Percentiles rank a stretch among this genome's conserved stretches.
Evolutionary conservation across 2,113 vertebrate genomes (phyloP).

Genomic region (Lamprotornis superbus): DNA sequence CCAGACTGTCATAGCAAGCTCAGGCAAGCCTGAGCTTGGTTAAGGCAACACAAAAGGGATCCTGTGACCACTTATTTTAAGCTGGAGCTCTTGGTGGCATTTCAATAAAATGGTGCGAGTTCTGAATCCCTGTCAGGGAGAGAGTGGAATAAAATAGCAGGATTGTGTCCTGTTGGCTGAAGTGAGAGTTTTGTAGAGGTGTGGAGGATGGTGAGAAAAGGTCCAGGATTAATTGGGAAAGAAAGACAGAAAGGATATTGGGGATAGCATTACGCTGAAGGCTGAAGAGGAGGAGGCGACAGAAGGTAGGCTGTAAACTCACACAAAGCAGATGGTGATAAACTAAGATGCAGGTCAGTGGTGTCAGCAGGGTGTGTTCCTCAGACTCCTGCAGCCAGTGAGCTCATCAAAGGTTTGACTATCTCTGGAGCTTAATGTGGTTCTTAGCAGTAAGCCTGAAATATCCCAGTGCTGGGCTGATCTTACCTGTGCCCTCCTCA

Average conservation of each 20-base stretch:
- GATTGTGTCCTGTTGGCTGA: neutral
- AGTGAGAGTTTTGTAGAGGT: neutral
- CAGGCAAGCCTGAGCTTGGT: neutral
- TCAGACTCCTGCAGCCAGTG: neutral
- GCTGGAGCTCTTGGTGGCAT: neutral
- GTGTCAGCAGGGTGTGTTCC: neutral
- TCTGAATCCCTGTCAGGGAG: neutral
- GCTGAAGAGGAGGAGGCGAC: neutral
- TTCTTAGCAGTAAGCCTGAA: neutral
- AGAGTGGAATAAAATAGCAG: neutral
- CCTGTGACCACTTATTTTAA: neutral
- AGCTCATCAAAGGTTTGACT: neutral
- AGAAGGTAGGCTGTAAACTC: neutral
- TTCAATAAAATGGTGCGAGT: neutral
- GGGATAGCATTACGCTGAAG: neutral
- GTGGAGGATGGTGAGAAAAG: neutral
- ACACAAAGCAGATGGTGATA: neutral
- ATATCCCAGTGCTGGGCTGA: neutral
- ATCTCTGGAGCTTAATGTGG: neutral
- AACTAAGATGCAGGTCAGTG: neutral
- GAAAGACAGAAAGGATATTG: neutral
- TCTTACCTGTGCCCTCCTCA: neutral
- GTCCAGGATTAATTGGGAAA: neutral
- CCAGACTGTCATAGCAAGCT: neutral
- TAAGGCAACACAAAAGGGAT: neutral